Conservation (phyloP, 2,113 vertebrate genomes). For the Tricholaema leucomelas region DNA sequence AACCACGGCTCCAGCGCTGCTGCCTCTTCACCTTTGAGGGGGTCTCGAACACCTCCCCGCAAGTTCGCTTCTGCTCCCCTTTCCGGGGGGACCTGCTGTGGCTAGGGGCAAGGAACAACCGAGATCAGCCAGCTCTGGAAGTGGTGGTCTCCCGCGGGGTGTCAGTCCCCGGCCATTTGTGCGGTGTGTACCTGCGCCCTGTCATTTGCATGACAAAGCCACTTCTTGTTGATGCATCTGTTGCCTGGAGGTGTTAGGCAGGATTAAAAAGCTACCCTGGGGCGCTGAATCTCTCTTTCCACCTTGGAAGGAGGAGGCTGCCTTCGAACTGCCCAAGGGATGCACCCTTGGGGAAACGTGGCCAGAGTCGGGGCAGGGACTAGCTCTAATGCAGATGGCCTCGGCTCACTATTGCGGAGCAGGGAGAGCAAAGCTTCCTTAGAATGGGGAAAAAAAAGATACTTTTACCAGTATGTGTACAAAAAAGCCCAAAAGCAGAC, state of each 20-base stretch:
- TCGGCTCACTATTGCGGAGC: rapidly evolving
- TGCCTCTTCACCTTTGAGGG: not conserved
- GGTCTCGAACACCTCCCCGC: not conserved
- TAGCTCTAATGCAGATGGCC: rapidly evolving
- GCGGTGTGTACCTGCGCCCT: not conserved
- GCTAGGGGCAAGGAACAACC: not conserved
- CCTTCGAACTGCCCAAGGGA: not conserved
- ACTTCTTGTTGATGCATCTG: constrained; percentile 58
- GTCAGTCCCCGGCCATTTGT: constrained; percentile 56
- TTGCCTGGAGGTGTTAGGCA: constrained; percentile 45
- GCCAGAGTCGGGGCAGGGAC: not conserved
- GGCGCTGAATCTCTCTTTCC: not conserved
- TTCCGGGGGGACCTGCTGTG: rapidly evolving
- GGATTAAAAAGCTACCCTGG: constrained; percentile 40
- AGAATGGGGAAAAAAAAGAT: constrained; percentile 7
- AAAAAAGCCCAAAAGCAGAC: too few relatives aligned
- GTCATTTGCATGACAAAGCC: constrained; percentile 73
- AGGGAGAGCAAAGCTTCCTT: not conserved
- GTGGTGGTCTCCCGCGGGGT: not conserved
- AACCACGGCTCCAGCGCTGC: not conserved
- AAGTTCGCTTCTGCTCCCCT: not conserved
- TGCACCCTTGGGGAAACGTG: rapidly evolving
- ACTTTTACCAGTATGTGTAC: not conserved
- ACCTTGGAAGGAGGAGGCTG: not conserved
- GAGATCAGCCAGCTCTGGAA: not conserved